Evolutionary conservation across 1,140 invertebrate species (phyloP).

Genomic region (Magallana angulata): DNA sequence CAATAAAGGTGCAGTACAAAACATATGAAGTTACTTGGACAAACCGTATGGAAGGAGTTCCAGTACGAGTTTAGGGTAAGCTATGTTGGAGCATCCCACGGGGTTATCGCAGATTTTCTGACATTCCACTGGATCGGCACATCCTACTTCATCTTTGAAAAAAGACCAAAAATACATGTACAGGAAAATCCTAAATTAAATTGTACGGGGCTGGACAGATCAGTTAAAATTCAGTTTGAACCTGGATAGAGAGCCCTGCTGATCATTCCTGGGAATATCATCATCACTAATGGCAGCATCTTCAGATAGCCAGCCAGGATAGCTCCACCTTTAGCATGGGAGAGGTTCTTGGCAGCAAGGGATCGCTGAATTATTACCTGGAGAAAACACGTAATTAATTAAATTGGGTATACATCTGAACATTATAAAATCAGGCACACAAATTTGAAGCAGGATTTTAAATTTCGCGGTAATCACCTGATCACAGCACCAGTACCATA

Average conservation of each 20-base stretch:
- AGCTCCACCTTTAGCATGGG: conserved; percentile 82
- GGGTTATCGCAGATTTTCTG: conserved; percentile 79
- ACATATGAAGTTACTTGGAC: neutral
- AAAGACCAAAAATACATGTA: neutral
- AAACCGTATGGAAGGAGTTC: conserved; percentile 80
- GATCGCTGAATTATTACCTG: conserved; percentile 82
- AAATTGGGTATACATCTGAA: neutral
- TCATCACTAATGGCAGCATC: conserved; percentile 81
- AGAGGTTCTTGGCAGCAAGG: conserved; percentile 80
- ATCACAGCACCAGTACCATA: conserved; percentile 83
- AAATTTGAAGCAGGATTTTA: neutral
- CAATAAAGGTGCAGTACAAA: too few species aligned
- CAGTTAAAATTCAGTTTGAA: conserved; percentile 48
- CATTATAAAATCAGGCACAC: too few species aligned
- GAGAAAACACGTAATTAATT: neutral
- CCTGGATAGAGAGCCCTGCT: conserved; percentile 80
- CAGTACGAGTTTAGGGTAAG: conserved; percentile 81
- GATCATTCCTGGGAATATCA: conserved; percentile 82
- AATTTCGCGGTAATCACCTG: conserved; percentile 73
- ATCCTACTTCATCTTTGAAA: conserved; percentile 78
- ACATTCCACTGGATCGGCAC: conserved; percentile 80
- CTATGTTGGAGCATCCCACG: conserved; percentile 82
- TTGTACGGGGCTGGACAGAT: too few species aligned
- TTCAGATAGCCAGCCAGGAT: conserved; percentile 81
- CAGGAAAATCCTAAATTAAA: neutral